phyloP scores from a whole-genome alignment of 2,113 vertebrate genomes.

The Candoia aspera region DNA sequence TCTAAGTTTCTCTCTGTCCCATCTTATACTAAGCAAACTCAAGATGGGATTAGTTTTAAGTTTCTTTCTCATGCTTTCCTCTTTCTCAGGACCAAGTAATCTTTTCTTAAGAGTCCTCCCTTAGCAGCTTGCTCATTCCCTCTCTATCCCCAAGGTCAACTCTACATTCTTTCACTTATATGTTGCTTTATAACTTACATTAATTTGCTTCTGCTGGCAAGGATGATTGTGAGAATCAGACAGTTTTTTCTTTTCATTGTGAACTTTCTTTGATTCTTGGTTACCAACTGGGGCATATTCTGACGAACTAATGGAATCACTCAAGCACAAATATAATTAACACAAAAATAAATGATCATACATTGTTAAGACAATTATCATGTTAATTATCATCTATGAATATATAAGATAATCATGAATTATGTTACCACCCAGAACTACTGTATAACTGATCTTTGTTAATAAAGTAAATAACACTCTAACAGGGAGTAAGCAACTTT shows the following conservation, averaged over 20 bases:
- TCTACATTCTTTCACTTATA: background rate
- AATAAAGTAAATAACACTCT: background rate
- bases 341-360: background rate
- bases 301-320: slow-evolving; percentile 21
- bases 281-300: background rate
- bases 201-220: slow-evolving; percentile 7
- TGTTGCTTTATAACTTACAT: slow-evolving; percentile 49
- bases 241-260: slow-evolving; percentile 37
- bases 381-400: background rate
- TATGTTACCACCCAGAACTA: background rate
- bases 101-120: background rate
- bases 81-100: background rate
- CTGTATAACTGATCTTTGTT: background rate
- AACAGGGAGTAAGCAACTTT: background rate
- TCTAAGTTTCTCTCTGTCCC: background rate
- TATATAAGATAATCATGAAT: background rate
- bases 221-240: slow-evolving; percentile 10
- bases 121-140: background rate
- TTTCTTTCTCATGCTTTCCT: background rate
- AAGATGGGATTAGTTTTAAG: background rate
- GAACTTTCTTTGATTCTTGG: slow-evolving; percentile 46
- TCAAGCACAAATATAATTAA: background rate
- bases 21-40: background rate
- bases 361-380: background rate
- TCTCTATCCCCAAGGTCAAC: background rate